Conservation (phyloP, 1,140 invertebrate genomes). For the Drosophila ercepeae region DNA sequence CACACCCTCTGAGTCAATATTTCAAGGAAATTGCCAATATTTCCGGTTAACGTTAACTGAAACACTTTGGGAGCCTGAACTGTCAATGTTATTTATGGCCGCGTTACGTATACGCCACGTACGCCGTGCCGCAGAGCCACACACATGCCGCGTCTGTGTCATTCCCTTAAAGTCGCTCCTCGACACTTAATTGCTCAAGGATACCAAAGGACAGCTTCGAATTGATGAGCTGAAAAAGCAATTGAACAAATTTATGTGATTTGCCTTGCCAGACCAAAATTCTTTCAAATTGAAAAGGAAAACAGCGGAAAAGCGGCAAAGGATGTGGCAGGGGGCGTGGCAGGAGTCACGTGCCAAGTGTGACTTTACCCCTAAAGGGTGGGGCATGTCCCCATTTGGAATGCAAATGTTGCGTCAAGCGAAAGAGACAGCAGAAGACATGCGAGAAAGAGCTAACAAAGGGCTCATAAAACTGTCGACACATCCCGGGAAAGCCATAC, state of each 20-base stretch:
- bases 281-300: slow-evolving; percentile 41
- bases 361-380: slow-evolving; percentile 67
- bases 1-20: slow-evolving; percentile 50
- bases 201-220: slow-evolving; percentile 19
- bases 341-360: slow-evolving; percentile 51
- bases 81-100: slow-evolving; percentile 57
- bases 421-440: slow-evolving; percentile 13
- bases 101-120: slow-evolving; percentile 54
- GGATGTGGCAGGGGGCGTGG: slow-evolving; percentile 7
- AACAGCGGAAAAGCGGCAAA: slow-evolving; percentile 10
- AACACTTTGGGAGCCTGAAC: slow-evolving; percentile 27
- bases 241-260: slow-evolving; percentile 68
- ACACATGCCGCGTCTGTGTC: not conserved
- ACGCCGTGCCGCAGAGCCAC: slow-evolving; percentile 1
- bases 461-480: slow-evolving; percentile 61
- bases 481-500: slow-evolving; percentile 27
- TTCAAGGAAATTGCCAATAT: slow-evolving; percentile 78
- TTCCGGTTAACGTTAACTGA: slow-evolving; percentile 74
- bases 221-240: slow-evolving; percentile 72
- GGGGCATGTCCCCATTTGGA: slow-evolving; percentile 71
- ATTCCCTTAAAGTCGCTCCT: slow-evolving; percentile 32
- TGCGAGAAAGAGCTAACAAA: slow-evolving; percentile 8
- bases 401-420: slow-evolving; percentile 63
- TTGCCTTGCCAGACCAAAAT: slow-evolving; percentile 15
- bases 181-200: slow-evolving; percentile 62